These are phyloP conservation scores for Adelognathus sp. DNA, from an alignment of 2,888 invertebrate species.

Conservation along the genomic window DNA sequence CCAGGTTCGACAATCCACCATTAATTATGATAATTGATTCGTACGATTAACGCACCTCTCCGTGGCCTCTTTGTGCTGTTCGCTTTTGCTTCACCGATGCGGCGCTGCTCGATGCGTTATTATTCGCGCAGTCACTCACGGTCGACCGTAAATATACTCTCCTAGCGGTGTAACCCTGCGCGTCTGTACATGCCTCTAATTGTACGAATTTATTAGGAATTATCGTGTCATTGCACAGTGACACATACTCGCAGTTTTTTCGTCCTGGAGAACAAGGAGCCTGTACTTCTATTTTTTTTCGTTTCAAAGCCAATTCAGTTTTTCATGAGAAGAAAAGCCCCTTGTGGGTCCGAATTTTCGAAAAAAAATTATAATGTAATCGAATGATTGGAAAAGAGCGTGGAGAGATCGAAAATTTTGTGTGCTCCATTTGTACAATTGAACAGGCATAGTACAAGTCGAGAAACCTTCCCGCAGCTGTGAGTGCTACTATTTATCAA, in stretches of 20 bases:
- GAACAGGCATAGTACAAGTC: too few species aligned
- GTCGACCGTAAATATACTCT: slow-evolving; percentile 25
- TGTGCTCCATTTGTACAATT: too few species aligned
- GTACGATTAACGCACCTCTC: slow-evolving; percentile 61
- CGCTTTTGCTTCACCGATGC: slow-evolving; percentile 3
- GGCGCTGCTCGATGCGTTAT: slow-evolving; percentile 28
- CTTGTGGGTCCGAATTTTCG: too few species aligned
- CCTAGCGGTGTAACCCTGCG: neutral
- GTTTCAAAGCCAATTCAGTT: too few species aligned
- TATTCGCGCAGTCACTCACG: slow-evolving; percentile 50
- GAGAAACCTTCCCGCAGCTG: too few species aligned
- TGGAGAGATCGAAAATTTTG: too few species aligned
- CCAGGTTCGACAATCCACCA: slow-evolving; percentile 65
- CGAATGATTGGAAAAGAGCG: too few species aligned
- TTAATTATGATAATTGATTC: slow-evolving; percentile 76
- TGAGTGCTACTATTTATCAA: too few species aligned
- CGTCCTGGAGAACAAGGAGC: neutral
- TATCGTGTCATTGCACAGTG: slow-evolving; percentile 28
- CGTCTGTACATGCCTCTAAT: neutral
- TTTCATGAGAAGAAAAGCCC: too few species aligned
- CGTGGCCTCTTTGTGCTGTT: slow-evolving; percentile 43
- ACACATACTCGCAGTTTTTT: neutral
- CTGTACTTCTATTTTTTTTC: neutral
- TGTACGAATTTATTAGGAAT: slow-evolving; percentile 27
- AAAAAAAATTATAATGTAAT: too few species aligned